phyloP scores from a whole-genome alignment of 1,140 invertebrate genomes.

The Conus ventricosus region DNA sequence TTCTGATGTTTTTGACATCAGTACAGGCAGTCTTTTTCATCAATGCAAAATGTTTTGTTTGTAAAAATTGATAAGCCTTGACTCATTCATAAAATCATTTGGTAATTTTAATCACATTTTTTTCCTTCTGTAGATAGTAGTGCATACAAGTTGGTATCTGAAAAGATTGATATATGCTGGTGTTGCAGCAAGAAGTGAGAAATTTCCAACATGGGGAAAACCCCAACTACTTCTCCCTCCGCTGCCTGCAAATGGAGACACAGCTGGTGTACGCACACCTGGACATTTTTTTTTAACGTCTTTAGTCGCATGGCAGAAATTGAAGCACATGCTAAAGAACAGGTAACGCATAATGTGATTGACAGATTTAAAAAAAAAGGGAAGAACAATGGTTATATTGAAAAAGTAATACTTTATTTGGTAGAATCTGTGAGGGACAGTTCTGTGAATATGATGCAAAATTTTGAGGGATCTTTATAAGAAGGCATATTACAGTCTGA shows the following conservation, averaged over 20 bases:
- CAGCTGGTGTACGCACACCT: constrained; percentile 83
- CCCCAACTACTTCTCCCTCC: constrained; percentile 82
- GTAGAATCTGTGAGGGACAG: neutral
- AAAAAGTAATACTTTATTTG: neutral
- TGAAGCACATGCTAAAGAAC: constrained; percentile 79
- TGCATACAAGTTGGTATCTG: no score
- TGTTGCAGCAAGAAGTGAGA: constrained; percentile 78
- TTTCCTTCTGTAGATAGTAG: no score
- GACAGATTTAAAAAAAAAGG: no score
- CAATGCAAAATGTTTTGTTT: no score
- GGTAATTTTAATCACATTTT: no score
- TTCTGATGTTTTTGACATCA: no score
- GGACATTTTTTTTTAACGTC: constrained; percentile 81
- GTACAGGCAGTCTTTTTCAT: no score
- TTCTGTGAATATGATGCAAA: neutral
- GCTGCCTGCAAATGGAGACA: constrained; percentile 85
- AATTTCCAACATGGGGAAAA: constrained; percentile 84
- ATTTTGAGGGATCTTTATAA: no score
- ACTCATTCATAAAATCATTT: no score
- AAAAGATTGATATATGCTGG: no score
- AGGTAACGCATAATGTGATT: constrained; percentile 75
- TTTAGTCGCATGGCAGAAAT: constrained; percentile 80
- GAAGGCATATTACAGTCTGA: no score
- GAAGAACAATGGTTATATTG: neutral
- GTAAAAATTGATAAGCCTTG: no score